A percentile compares a stretch with the other conserved stretches of the same genome.
Evolutionary conservation across 2,113 vertebrate species (phyloP).

Genomic region (Anolis sagrei): DNA sequence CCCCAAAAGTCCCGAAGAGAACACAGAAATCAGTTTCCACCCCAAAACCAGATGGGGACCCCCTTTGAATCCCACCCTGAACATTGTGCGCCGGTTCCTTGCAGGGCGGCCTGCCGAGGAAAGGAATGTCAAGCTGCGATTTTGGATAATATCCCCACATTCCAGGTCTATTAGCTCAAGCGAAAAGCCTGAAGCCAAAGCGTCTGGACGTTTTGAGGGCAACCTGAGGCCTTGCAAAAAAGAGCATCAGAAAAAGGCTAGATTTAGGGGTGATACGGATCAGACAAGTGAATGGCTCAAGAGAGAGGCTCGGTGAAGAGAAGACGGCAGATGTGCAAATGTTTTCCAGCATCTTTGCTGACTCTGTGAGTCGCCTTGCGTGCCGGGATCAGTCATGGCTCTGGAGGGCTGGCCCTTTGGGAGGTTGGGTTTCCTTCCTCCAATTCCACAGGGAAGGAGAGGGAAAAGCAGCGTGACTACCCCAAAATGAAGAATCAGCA

Average conservation of each 20-base stretch:
- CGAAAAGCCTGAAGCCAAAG: background rate
- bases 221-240: background rate
- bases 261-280: background rate
- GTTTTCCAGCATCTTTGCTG: background rate
- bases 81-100: background rate
- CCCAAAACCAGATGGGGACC: background rate
- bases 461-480: background rate
- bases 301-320: too few relatives aligned
- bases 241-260: too few relatives aligned
- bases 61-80: background rate
- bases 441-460: background rate
- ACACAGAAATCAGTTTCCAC: background rate
- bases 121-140: background rate
- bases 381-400: background rate
- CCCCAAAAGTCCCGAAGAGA: too few relatives aligned
- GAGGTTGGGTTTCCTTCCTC: background rate
- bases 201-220: background rate
- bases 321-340: too few relatives aligned
- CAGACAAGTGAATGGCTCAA: background rate
- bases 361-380: background rate
- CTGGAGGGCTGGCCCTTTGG: background rate
- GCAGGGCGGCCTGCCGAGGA: fast-evolving
- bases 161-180: constrained; percentile 1
- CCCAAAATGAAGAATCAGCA: background rate
- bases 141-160: background rate